Evolutionary conservation across 2,113 vertebrate species (phyloP).

Genomic region (Hoplias malabaricus): DNA sequence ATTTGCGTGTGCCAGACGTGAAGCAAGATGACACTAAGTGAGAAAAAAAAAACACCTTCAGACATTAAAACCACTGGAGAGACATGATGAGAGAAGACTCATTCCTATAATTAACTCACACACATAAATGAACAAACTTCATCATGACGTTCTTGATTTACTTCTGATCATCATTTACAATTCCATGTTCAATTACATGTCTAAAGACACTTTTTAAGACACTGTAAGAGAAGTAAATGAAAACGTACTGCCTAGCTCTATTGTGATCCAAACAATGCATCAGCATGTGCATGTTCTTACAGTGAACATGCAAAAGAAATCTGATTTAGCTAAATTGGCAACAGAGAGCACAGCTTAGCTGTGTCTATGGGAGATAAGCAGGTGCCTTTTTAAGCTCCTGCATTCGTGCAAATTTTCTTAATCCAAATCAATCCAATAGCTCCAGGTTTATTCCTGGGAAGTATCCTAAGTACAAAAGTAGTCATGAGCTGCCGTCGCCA

Average conservation of each 20-base stretch:
- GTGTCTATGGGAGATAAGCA: not conserved
- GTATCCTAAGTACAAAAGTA: no score
- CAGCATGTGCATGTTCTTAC: not conserved
- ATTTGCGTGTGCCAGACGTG: slow-evolving; percentile 1
- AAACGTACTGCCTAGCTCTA: not conserved
- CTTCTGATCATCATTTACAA: not conserved
- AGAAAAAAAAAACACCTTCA: not conserved
- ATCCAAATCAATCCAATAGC: no score
- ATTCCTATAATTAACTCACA: not conserved
- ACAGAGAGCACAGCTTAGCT: not conserved
- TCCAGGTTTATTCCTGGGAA: no score
- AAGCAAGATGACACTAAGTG: not conserved
- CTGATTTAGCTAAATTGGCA: not conserved
- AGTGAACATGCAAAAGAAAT: not conserved
- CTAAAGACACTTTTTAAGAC: not conserved
- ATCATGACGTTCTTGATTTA: no score
- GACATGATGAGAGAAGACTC: not conserved
- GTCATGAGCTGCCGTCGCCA: not conserved
- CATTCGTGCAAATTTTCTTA: no score
- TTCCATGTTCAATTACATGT: not conserved
- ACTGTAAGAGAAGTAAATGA: not conserved
- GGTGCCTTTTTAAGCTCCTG: not conserved
- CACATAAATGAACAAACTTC: not conserved
- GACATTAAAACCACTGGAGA: not conserved
- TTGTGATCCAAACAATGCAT: not conserved